Evolutionary conservation across 1,140 invertebrate species (phyloP).

Genomic region (Drosophila pandora): DNA sequence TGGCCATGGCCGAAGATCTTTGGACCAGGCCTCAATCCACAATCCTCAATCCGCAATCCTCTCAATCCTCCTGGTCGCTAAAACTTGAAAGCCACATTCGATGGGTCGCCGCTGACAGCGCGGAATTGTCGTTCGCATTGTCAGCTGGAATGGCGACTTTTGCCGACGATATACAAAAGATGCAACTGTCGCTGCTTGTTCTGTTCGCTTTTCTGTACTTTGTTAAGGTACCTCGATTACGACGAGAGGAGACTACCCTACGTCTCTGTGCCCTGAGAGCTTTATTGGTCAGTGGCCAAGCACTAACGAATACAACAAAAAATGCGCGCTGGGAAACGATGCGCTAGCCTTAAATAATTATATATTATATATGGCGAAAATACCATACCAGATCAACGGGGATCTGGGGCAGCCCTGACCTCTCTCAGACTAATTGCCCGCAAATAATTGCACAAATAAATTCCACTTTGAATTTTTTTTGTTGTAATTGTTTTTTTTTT

Average conservation of each 20-base stretch:
- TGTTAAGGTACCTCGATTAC: conserved; percentile 7
- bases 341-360: conserved; percentile 69
- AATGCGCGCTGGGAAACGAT: conserved; percentile 77
- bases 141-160: conserved; percentile 52
- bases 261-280: conserved; percentile 51
- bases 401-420: conserved; percentile 9
- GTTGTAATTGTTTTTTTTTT: conserved; percentile 28
- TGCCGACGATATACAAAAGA: conserved; percentile 77
- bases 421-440: conserved; percentile 57
- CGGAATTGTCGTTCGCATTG: conserved; percentile 81
- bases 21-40: not conserved
- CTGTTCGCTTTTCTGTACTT: conserved; percentile 28
- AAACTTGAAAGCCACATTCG: conserved; percentile 72
- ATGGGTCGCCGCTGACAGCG: conserved; percentile 69
- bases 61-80: conserved; percentile 58
- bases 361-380: conserved; percentile 65
- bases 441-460: conserved; percentile 72
- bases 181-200: conserved; percentile 71
- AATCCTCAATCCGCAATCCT: conserved; percentile 19
- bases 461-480: conserved; percentile 49
- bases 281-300: conserved; percentile 19
- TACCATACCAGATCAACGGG: conserved; percentile 47
- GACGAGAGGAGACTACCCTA: conserved; percentile 3
- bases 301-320: conserved; percentile 4
- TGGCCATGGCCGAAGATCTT: conserved; percentile 32